Evolutionary conservation across 1,140 invertebrate genomes (phyloP).

Genomic region (Heliconius hermathena): DNA sequence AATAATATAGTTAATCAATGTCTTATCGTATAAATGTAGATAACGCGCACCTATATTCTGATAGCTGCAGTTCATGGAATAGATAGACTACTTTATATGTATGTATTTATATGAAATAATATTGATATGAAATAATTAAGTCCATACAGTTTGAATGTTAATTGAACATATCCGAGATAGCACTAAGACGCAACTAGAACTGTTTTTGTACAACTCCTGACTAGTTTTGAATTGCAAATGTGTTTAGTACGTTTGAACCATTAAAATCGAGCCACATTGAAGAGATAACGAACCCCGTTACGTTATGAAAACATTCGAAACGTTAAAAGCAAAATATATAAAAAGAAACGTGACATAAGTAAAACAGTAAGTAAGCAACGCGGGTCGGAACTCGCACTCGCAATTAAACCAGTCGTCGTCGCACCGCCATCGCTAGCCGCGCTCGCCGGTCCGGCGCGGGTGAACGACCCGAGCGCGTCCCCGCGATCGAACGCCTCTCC

Average conservation of each 20-base stretch:
- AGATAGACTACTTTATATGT: neutral
- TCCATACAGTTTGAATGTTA: neutral
- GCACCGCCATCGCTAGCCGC: slow-evolving; percentile 17
- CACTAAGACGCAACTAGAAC: neutral
- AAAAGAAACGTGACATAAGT: neutral
- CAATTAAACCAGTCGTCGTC: neutral
- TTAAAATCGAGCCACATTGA: neutral
- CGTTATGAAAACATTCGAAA: neutral
- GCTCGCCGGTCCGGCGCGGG: slow-evolving; percentile 43
- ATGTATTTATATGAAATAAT: neutral
- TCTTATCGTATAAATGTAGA: slow-evolving; percentile 5
- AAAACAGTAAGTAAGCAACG: neutral
- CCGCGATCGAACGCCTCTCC: slow-evolving; percentile 62
- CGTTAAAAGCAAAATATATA: neutral
- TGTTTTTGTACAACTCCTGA: neutral
- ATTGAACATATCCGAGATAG: neutral
- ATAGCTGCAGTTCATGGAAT: neutral
- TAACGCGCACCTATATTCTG: neutral
- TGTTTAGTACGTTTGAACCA: neutral
- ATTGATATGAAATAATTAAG: slow-evolving; percentile 1
- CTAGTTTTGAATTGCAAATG: neutral
- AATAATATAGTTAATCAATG: neutral
- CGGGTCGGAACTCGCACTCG: neutral
- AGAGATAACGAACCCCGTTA: neutral
- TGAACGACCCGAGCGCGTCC: slow-evolving; percentile 73